Evolutionary conservation across 2,113 vertebrate species (phyloP), one percentile per base, ranked within the genome.

Genomic region (Bubalus kerabau): DNA sequence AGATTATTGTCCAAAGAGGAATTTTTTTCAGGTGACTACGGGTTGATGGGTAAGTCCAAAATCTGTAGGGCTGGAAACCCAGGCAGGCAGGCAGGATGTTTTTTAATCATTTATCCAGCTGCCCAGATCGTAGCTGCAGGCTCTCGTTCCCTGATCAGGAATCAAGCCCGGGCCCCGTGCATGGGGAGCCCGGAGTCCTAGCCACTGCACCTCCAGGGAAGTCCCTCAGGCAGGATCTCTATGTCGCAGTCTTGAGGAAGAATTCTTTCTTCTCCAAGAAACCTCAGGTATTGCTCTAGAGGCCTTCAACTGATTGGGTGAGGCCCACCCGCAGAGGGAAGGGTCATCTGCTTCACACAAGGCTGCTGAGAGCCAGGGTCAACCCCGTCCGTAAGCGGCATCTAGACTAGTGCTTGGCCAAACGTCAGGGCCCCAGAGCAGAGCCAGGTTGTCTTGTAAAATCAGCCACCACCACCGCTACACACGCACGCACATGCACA

Each of bases 121-220:
- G 67, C 19, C 67, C 67, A 40, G 67, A 23, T 71, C 0, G 0
- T 23, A 40, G n/a, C 19, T 71, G 67, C 67, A 71, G n/a, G n/a
- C 67, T 71, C 67, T 71, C 5, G 0, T 71, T 71, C 67, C 67
- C n/a, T 2, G 19, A 74, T 40, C n/a, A 40, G n/a, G n/a, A 12
- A 23, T 74, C n/a, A 36, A 71, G 67, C 67, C 64, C 0, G 0
- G 17, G n/a, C 9, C n/a, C n/a, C 0, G 0, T 23, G 67, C 64
- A 23, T n/a, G 23, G 19, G 67, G 19, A 24, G 19, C 67, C 67
- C 2, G 0, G 21, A 23, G 19, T 74, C n/a, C 19, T 23, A 40
- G 36, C 67, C 19, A 24, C 19, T 2, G 67, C 36, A 23, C 67
- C 67, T 3, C 67, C 10, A 40, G 67, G 36, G 36, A 74, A 40